A percentile compares a stretch with the other conserved stretches of the same genome.
Conservation (phyloP, 2,888 invertebrate genomes). For the Molorchus minor region DNA sequence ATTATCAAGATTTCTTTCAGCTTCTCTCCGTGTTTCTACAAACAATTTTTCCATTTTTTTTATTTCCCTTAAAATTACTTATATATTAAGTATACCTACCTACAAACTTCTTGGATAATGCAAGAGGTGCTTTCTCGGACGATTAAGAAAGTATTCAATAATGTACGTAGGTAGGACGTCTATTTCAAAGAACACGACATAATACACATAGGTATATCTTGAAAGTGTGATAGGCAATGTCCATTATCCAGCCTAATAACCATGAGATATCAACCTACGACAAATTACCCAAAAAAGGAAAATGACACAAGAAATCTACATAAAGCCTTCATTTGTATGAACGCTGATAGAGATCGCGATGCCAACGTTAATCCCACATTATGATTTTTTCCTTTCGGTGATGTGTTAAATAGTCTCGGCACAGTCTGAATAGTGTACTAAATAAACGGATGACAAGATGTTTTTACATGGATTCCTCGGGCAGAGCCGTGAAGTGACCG, state of each 20-base stretch:
- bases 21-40: no score
- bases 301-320: slow-evolving; percentile 11
- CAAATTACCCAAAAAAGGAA: slow-evolving; percentile 19
- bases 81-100: no score
- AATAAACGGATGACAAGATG: slow-evolving; percentile 25
- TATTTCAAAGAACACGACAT: slow-evolving; percentile 4
- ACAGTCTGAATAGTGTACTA: slow-evolving; percentile 16
- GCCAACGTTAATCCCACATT: slow-evolving; percentile 14
- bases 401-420: slow-evolving; percentile 21
- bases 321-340: slow-evolving; percentile 3
- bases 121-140: no score
- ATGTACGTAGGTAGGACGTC: slow-evolving; percentile 15
- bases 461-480: slow-evolving; percentile 26
- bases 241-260: slow-evolving; percentile 14
- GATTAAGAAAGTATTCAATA: no score
- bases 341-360: slow-evolving; percentile 14
- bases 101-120: no score
- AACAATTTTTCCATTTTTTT: no score
- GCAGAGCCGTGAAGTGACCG: slow-evolving; percentile 30
- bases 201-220: slow-evolving; percentile 3
- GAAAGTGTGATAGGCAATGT: slow-evolving; percentile 5
- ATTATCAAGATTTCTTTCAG: no score
- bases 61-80: no score
- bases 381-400: slow-evolving; percentile 15
- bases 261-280: slow-evolving; percentile 20